Conservation (phyloP, 2,888 invertebrate genomes). For the Flabesymbios commensalis region DNA sequence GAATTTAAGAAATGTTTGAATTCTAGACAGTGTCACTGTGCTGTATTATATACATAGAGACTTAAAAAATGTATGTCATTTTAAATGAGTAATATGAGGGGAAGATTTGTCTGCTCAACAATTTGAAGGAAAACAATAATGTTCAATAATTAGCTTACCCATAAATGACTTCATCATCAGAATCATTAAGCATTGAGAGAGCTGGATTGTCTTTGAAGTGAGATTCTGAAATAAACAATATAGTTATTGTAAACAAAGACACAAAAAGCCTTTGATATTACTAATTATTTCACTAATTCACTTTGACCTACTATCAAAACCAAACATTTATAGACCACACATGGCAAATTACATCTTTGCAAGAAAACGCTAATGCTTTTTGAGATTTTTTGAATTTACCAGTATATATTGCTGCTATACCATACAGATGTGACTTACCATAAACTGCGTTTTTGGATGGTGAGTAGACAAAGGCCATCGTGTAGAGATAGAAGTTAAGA, state of each 20-base stretch:
- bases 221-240: conserved; percentile 71
- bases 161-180: conserved; percentile 90
- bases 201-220: conserved; percentile 96
- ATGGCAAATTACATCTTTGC: no score
- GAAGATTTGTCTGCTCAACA: no score
- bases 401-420: no score
- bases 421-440: conserved; percentile 69
- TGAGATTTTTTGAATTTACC: no score
- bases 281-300: background rate
- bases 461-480: conserved; percentile 92
- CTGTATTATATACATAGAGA: no score
- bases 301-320: no score
- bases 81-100: background rate
- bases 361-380: no score
- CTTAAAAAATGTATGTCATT: background rate
- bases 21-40: no score
- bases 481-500: conserved; percentile 89
- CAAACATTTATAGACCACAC: no score
- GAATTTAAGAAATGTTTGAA: no score
- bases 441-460: conserved; percentile 79
- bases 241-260: no score
- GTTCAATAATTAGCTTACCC: conserved; percentile 68
- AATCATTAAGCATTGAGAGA: conserved; percentile 97
- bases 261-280: background rate
- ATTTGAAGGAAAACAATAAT: no score